phyloP scores from a whole-genome alignment of 2,888 invertebrate species.

The Labia minor region DNA sequence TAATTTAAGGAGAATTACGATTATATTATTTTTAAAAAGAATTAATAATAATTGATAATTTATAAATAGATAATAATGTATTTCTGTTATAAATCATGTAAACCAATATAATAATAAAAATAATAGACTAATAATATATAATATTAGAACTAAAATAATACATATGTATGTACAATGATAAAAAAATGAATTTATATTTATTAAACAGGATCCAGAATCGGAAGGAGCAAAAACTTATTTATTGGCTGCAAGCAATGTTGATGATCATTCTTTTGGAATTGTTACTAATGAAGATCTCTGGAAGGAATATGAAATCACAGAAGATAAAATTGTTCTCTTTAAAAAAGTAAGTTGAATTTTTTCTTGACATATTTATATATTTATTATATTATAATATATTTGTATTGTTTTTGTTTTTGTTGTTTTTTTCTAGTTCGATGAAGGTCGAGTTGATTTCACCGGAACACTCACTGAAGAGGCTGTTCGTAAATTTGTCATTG shows the following conservation, averaged over 20 bases:
- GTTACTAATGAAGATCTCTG: conserved; percentile 66
- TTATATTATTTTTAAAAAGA: no score
- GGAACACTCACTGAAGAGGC: conserved; percentile 55
- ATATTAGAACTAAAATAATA: not conserved
- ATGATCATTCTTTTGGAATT: conserved; percentile 83
- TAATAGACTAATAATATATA: not conserved
- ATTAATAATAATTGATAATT: no score
- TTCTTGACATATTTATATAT: conserved; percentile 13
- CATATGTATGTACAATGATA: not conserved
- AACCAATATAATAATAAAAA: no score
- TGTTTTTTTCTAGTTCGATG: conserved; percentile 60
- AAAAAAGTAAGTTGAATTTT: conserved; percentile 62
- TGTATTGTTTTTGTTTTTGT: conserved; percentile 16
- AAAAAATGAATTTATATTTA: not conserved
- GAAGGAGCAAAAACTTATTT: conserved; percentile 75
- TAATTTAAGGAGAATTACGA: no score
- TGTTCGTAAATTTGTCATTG: conserved; percentile 71
- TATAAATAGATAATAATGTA: no score
- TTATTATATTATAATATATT: no score
- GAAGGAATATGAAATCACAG: conserved; percentile 65
- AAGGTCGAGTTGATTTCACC: conserved; percentile 61
- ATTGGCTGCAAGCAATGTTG: conserved; percentile 64
- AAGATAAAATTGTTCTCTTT: conserved; percentile 73
- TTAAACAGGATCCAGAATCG: conserved; percentile 53
- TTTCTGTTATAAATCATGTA: no score